Conservation (phyloP, 2,888 invertebrate species). For the Aleiodes alternator region DNA sequence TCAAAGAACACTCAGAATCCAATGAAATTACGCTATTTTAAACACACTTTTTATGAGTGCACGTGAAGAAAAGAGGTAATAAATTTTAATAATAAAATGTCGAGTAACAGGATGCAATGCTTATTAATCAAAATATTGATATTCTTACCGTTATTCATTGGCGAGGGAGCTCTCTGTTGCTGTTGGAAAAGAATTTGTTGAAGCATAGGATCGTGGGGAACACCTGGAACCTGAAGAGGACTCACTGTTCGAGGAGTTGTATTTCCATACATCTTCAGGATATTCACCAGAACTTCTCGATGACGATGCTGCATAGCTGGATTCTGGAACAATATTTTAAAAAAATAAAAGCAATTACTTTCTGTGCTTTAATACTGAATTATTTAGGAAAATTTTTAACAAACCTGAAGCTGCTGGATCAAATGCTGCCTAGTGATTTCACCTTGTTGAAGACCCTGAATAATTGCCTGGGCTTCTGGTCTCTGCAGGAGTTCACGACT, state of each 20-base stretch:
- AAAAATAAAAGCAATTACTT: neutral
- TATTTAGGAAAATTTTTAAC: conserved; percentile 28
- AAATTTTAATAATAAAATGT: conserved; percentile 15
- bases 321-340: conserved; percentile 74
- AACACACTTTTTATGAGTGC: too few species aligned
- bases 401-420: conserved; percentile 83
- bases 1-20: too few species aligned
- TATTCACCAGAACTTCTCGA: conserved; percentile 83
- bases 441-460: conserved; percentile 86
- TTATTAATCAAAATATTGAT: too few species aligned
- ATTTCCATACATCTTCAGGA: conserved; percentile 78
- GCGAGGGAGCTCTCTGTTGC: conserved; percentile 74
- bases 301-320: conserved; percentile 85
- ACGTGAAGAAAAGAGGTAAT: neutral
- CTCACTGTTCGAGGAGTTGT: conserved; percentile 71
- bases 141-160: conserved; percentile 71
- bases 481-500: conserved; percentile 83
- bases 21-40: too few species aligned
- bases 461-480: conserved; percentile 86
- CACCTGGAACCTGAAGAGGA: conserved; percentile 74
- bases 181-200: conserved; percentile 75
- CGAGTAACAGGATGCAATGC: neutral
- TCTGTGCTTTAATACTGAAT: neutral
- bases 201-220: conserved; percentile 73
- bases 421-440: conserved; percentile 86